phyloP scores from a whole-genome alignment of 1,140 invertebrate species.

The Triops longicaudatus region DNA sequence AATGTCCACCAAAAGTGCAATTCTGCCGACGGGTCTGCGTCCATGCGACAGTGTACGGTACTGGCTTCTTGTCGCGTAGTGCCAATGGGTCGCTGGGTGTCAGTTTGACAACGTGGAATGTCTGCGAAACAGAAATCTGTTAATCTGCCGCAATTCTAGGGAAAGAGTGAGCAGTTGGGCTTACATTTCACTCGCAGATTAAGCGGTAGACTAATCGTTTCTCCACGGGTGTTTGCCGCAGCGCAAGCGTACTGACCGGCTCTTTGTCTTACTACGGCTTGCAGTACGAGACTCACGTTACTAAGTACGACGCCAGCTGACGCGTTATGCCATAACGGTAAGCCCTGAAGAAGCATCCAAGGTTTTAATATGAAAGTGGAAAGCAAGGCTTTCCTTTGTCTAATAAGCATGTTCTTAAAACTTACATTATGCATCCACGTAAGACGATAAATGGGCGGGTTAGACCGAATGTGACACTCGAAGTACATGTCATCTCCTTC shows the following conservation, averaged over 20 bases:
- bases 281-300: slow-evolving; percentile 37
- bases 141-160: neutral
- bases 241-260: slow-evolving; percentile 36
- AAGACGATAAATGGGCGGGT: slow-evolving; percentile 72
- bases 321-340: slow-evolving; percentile 28
- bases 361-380: neutral
- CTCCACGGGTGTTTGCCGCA: slow-evolving; percentile 35
- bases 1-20: slow-evolving; percentile 32
- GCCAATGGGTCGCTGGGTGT: slow-evolving; percentile 63
- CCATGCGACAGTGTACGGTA: slow-evolving; percentile 68
- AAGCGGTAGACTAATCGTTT: slow-evolving; percentile 47
- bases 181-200: slow-evolving; percentile 72
- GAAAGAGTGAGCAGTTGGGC: slow-evolving; percentile 40
- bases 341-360: slow-evolving; percentile 10
- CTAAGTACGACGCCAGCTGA: slow-evolving; percentile 36
- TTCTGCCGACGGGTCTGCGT: slow-evolving; percentile 61
- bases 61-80: slow-evolving; percentile 77
- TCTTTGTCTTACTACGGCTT: slow-evolving; percentile 31
- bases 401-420: neutral
- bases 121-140: slow-evolving; percentile 45
- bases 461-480: slow-evolving; percentile 80
- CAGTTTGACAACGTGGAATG: slow-evolving; percentile 64
- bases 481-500: slow-evolving; percentile 89
- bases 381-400: neutral
- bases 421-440: slow-evolving; percentile 72